Evolutionary conservation across 2,888 invertebrate genomes (phyloP).

Genomic region (Leucophenga montana): DNA sequence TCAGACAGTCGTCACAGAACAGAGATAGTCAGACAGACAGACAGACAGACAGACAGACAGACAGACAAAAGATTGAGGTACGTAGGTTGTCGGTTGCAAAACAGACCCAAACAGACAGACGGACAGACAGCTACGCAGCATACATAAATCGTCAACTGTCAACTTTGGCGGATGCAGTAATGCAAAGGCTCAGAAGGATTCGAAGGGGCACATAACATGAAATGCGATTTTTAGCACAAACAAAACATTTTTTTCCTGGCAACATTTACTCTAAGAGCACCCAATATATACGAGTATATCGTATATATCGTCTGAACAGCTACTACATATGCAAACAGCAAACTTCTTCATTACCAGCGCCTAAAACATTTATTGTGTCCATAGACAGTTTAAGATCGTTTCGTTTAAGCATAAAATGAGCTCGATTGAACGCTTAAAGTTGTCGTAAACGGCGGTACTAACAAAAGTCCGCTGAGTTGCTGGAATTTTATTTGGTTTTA

Average conservation of each 20-base stretch:
- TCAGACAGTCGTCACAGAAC: neutral
- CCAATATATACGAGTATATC: too few relatives aligned
- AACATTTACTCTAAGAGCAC: too few relatives aligned
- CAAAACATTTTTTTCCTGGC: too few relatives aligned
- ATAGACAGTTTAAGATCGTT: slow-evolving; percentile 3
- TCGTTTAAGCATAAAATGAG: slow-evolving; percentile 10
- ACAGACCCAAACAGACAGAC: slow-evolving; percentile 38
- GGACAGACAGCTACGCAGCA: slow-evolving; percentile 39
- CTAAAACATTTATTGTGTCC: slow-evolving; percentile 26
- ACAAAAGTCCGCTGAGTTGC: too few relatives aligned
- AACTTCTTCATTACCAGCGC: slow-evolving; percentile 8
- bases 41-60: too few relatives aligned
- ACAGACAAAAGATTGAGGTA: neutral
- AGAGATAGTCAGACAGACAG: neutral
- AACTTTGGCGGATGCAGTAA: slow-evolving; percentile 22
- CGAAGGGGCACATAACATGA: too few relatives aligned
- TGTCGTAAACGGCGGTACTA: too few relatives aligned
- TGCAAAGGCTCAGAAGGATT: too few relatives aligned
- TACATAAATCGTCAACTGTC: slow-evolving; percentile 67
- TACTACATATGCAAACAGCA: neutral
- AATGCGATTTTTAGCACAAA: too few relatives aligned
- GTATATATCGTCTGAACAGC: too few relatives aligned
- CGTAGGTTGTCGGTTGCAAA: slow-evolving; percentile 18
- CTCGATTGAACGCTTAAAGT: neutral
- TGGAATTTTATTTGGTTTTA: too few relatives aligned